Evolutionary conservation across 2,888 invertebrate species (phyloP).

Genomic region (Sipha maydis): DNA sequence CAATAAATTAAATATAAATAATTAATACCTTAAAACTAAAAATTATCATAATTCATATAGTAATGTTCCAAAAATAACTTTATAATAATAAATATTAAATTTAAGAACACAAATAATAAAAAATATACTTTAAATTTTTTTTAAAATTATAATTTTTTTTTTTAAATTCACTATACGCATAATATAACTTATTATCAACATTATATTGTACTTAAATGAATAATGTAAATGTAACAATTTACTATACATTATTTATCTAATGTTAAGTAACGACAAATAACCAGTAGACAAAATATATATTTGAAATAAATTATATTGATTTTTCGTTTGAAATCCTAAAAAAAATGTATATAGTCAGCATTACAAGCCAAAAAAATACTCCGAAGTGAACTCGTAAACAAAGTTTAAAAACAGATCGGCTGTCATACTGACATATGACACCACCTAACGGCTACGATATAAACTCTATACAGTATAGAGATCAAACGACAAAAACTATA

Average conservation of each 20-base stretch:
- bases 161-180: no score
- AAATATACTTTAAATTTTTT: neutral
- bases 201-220: no score
- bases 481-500: slow-evolving; percentile 45
- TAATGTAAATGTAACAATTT: no score
- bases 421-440: slow-evolving; percentile 4
- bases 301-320: neutral
- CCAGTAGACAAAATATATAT: neutral
- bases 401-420: slow-evolving; percentile 20
- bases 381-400: neutral
- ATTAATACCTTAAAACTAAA: neutral
- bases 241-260: no score
- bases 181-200: no score
- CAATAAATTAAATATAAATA: neutral
- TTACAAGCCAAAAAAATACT: neutral
- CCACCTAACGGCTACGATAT: neutral
- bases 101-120: neutral
- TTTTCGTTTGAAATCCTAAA: neutral
- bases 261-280: no score
- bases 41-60: no score
- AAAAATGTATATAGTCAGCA: neutral
- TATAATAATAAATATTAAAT: neutral
- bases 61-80: neutral
- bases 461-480: neutral
- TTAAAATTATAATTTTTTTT: neutral